Percentiles rank a stretch among this genome's conserved stretches.
Evolutionary conservation across 2,797 vertebrate species (phyloP).

Genomic region (Cynopterus sphinx): DNA sequence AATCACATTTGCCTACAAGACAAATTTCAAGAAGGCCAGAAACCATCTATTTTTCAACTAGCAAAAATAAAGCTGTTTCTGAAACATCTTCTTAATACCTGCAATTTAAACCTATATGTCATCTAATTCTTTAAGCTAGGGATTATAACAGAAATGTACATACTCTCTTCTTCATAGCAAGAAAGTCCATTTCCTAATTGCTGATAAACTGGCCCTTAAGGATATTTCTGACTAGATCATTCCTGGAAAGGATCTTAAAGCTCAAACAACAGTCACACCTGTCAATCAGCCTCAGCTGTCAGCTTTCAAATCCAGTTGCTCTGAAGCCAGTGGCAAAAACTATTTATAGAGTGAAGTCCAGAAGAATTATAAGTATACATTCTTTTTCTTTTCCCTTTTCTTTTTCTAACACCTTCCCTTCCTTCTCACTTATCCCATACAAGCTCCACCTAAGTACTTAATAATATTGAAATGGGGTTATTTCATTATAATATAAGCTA

Average conservation of each 20-base stretch:
- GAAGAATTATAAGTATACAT: neutral
- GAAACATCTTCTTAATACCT: neutral
- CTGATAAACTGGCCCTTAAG: neutral
- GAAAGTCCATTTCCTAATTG: slow-evolving; percentile 11
- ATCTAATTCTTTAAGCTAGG: neutral
- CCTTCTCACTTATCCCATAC: neutral
- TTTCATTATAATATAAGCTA: slow-evolving; percentile 1
- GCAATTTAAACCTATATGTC: neutral
- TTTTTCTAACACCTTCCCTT: neutral
- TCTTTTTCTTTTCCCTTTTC: neutral
- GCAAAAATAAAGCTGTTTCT: slow-evolving; percentile 5
- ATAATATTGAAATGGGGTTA: neutral
- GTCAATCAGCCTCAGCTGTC: neutral
- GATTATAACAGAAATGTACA: neutral
- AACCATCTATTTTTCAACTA: neutral
- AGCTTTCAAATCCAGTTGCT: slow-evolving; percentile 35
- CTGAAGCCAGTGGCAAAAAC: neutral
- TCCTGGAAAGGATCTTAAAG: neutral
- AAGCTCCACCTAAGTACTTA: neutral
- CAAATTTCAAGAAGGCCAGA: neutral
- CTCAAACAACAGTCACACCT: slow-evolving; percentile 27
- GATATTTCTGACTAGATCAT: neutral
- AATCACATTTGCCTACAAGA: neutral
- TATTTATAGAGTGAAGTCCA: neutral
- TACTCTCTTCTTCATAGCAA: neutral